Percentiles rank a stretch among this genome's conserved stretches.
phyloP scores from a whole-genome alignment of 2,888 invertebrate species.

The Alentia gelatinosa region DNA sequence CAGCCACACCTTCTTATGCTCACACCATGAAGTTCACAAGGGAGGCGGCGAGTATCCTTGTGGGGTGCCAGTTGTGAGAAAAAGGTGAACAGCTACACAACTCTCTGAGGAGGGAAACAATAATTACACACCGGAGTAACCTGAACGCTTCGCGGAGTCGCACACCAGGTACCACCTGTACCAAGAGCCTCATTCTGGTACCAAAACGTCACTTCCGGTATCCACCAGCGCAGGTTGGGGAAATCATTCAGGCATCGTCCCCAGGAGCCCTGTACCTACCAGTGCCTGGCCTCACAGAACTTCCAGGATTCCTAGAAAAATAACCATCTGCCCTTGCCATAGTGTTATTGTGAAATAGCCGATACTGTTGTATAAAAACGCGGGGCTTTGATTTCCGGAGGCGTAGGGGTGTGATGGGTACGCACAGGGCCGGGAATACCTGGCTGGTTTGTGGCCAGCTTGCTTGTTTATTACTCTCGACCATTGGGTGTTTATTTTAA shows the following conservation, averaged over 20 bases:
- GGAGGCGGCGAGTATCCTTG: too few species aligned
- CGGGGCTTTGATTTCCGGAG: conserved; percentile 2
- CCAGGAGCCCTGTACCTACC: conserved; percentile 9
- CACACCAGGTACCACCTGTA: background rate
- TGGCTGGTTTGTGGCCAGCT: background rate
- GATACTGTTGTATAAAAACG: conserved; percentile 37
- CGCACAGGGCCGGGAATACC: conserved; percentile 11
- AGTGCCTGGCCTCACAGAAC: background rate
- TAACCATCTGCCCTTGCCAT: background rate
- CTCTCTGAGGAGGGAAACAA: too few species aligned
- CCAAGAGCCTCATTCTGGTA: background rate
- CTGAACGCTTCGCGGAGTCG: background rate
- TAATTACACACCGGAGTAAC: background rate
- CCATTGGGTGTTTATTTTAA: background rate
- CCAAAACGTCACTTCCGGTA: background rate
- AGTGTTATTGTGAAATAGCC: conserved; percentile 6
- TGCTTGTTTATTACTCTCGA: background rate
- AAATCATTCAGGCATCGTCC: background rate
- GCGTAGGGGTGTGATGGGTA: background rate
- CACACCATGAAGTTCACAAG: too few species aligned
- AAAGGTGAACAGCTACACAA: too few species aligned
- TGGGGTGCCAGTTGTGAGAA: too few species aligned
- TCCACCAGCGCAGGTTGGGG: too few species aligned
- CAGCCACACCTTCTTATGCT: too few species aligned
- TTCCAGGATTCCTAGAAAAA: conserved; percentile 5